Evolutionary conservation across 2,888 invertebrate genomes (phyloP), one percentile per base, ranked within the genome.

Genomic region (Leptothorax acervorum): DNA sequence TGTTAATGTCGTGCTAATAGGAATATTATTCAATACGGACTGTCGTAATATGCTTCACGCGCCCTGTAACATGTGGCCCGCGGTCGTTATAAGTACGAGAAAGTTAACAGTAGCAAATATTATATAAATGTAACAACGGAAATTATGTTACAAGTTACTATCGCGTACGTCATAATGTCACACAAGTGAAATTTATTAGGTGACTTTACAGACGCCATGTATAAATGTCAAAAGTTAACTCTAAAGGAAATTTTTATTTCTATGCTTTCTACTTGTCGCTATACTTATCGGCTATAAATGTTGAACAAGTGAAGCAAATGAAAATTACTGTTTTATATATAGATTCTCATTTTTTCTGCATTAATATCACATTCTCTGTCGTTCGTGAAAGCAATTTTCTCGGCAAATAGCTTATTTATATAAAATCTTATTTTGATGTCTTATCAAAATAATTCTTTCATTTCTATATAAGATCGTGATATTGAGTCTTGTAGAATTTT

Each of bases 1-100:
- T n/a, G 35, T 71, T 79, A 71, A 62, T 48, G 28, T 48, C 45
- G 45, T n/a, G 9, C 9, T 81, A 81, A 81, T 62, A 71, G 60
- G 18, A 8, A 39, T 79, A 79, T 71, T 35, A 70, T 81, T 81
- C 70, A 39, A 39, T 62, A 60, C 9, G 48, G 39, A 81, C 28
- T 48, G 28, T 12, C 12, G 39, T 73, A 62, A 57, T 48, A 48
- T 48, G 60, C 23, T 70, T 70, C 57, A n/a, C 12, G 31, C 28
- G 18, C 15, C 15, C 51, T 28, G 66, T 75, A 45, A 39, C 18
- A 39, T 15, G 23, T 9, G 28, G 6, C 12, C 15, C 23, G 23
- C 23, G 28, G 15, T 2, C 9, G 18, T 79, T 60, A 60, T 6
- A 57, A 71, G 45, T 31, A 15, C 12, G 23, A 48, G 70, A 48